Evolutionary conservation across 2,113 vertebrate genomes (phyloP), one percentile per base, ranked within the genome.

Genomic region (Dasyprocta punctata): DNA sequence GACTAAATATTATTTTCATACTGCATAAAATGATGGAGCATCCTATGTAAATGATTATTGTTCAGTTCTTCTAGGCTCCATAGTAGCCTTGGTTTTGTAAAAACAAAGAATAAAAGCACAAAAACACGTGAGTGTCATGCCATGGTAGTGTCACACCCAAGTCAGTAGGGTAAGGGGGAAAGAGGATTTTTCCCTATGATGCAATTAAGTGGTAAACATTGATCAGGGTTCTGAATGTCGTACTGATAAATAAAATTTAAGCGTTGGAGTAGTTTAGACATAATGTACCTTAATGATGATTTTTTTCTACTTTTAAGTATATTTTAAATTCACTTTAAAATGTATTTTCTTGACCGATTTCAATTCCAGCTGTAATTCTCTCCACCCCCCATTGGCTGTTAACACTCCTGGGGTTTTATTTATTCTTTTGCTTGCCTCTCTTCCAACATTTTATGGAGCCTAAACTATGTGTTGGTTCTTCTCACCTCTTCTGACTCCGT

Each of bases 301-400:
- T 84, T 63, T 82, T 63, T 91, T 89, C n/a, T 94, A n/a, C 89
- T 94, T 71, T 93, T 89, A 96, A 89, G 86, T 24, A 30, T 20
- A 38, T 73, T 75, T 75, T 90, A 82, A 81, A 92, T 60, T 94
- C 60, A 65, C 85, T 94, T 97, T 12, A 92, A 88, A 87, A 56
- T 96, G 77, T 36, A 36, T 97, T 96, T 85, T 44, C 85, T 88
- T 38, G 60, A 10, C 88, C 88, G 33, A 26, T 90, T 96, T 95
- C 8, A 0, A 1, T 92, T 93, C 92, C 83, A 60, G 28, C 33
- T 65, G 10, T 36, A 44, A 33, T 77, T 87, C 44, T 41, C 38
- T 71, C 17, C 12, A 7, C 69, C 69, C 81, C 10, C 71, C 28
- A 3, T n/a, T 90, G 75, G 65, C 88, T 89, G 54, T 49, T 89